These are phyloP conservation scores for Scartelaos histophorus DNA, from an alignment of 2,113 vertebrate genomes.

Conservation along the genomic window DNA sequence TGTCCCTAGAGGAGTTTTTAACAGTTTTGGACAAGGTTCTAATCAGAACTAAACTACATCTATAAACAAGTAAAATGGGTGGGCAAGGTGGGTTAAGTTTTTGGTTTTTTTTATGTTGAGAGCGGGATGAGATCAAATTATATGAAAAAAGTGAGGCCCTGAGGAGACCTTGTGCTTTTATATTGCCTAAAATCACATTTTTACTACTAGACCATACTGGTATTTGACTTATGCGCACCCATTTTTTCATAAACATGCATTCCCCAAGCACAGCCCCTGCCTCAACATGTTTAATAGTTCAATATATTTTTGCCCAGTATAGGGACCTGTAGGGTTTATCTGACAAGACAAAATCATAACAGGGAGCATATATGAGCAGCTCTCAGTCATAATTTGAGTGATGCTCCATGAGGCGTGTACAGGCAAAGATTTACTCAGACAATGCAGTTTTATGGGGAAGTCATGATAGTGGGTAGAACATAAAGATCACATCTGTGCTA, in stretches of 20 bases:
- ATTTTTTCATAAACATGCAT: background rate
- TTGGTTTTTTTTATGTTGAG: no score
- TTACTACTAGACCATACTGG: conserved; percentile 5
- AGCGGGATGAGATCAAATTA: no score
- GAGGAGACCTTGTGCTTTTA: no score
- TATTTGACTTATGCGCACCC: background rate
- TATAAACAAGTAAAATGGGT: no score
- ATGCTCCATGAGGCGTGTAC: background rate
- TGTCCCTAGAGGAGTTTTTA: background rate
- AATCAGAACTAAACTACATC: background rate
- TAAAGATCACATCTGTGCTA: background rate
- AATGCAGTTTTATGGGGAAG: background rate
- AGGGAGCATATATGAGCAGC: background rate
- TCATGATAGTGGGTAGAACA: background rate
- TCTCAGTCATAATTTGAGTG: background rate
- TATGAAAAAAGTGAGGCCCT: no score
- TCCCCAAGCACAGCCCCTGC: background rate
- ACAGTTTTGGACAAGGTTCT: background rate
- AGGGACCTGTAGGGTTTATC: background rate
- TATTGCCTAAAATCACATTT: background rate
- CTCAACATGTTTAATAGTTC: background rate
- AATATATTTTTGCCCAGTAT: background rate
- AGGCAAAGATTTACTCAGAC: background rate
- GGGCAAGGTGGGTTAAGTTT: no score
- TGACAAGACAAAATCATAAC: background rate